These are phyloP conservation scores for Rallus crepitans DNA, from an alignment of 2,797 vertebrate species.

Conservation along the genomic window DNA sequence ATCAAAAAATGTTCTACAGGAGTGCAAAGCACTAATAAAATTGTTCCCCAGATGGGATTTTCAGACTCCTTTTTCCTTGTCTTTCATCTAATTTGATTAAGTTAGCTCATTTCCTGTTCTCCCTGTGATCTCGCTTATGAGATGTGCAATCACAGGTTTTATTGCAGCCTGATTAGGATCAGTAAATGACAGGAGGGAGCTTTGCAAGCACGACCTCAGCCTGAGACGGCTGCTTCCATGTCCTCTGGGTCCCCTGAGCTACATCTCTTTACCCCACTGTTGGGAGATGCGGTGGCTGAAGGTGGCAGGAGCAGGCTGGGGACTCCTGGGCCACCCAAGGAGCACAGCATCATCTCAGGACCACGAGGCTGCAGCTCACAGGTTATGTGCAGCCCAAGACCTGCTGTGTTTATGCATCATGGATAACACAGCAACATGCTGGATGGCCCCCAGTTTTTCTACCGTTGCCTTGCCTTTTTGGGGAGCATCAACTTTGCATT, in stretches of 20 bases:
- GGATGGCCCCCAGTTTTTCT: neutral
- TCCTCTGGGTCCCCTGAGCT: neutral
- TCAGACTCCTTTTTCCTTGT: conserved; percentile 19
- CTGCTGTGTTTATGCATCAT: neutral
- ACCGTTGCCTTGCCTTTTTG: neutral
- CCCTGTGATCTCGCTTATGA: conserved; percentile 24
- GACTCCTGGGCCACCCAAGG: neutral
- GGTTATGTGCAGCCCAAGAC: neutral
- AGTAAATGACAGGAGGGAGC: conserved; percentile 22
- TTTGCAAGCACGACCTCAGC: neutral
- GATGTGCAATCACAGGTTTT: conserved; percentile 37
- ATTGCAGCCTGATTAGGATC: conserved; percentile 27
- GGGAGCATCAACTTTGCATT: neutral
- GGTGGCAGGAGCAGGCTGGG: neutral
- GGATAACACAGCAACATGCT: accelerated
- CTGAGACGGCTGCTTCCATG: accelerated
- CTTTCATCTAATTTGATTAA: conserved; percentile 60
- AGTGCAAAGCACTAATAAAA: conserved; percentile 30
- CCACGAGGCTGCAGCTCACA: neutral
- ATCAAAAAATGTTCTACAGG: neutral
- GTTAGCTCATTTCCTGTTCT: conserved; percentile 57
- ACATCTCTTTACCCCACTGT: accelerated
- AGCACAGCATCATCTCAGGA: neutral
- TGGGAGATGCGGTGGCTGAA: accelerated
- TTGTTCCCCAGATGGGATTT: conserved; percentile 38